Evolutionary conservation across 2,888 invertebrate genomes (phyloP), one percentile per base, ranked within the genome.

Genomic region (Aquatica leii): DNA sequence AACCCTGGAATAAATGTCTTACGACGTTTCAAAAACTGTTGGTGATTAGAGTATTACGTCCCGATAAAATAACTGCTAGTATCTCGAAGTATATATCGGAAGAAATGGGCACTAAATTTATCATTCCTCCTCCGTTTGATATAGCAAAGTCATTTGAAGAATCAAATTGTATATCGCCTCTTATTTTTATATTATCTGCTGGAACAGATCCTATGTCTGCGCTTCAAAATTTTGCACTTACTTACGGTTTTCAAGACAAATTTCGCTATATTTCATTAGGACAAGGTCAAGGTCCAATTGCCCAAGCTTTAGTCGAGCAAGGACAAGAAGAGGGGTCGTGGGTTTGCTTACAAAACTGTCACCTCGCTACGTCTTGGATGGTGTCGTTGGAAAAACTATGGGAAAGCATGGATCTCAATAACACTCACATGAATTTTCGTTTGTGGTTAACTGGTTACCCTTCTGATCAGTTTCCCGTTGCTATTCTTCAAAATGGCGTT

Each of bases 401-500:
- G 75, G 92, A 93, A 80, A 84, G 86, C 59, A 86, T 93, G 73
- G 88, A 89, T 75, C 76, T 86, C 21, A 86, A 86, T 3, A 90
- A 89, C 73, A 91, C 91, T 0, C 86, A 90, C 71, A 82, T 84
- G 0, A 83, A 85, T 57, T 97, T 95, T 82, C 85, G 96, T 43
- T 84, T 97, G 54, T 97, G 96, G 96, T 83, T 97, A 24, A 97
- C 95, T 1, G 94, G 94, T 74, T 95, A 94, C 79, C 94, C 95
- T 1, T 91, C 92, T 0, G 87, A 88, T 53, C 88, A 89, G 83
- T 95, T 97, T 82, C 96, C 97, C 0, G 90, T 93, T 34, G 87
- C 93, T 2, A 86, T 97, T 37, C 82, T 97, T 50, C 95, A 96
- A 83, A 91, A 91, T 75, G 92, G 94, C 11, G 92, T 96, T 0